Evolutionary conservation across 1,140 invertebrate species (phyloP), one percentile per base, ranked within the genome.

Genomic region (Ladona fulva): DNA sequence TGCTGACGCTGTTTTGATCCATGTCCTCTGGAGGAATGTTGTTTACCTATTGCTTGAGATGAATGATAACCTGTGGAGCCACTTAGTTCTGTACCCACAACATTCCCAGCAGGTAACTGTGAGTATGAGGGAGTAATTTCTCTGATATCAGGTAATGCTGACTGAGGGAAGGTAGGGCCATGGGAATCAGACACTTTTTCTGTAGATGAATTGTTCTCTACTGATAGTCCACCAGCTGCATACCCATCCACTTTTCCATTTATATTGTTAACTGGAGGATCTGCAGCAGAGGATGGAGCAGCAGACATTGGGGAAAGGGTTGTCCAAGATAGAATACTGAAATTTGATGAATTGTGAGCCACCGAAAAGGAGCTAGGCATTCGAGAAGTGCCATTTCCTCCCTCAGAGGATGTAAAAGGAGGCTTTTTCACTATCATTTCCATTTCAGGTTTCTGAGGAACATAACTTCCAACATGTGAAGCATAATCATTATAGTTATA

Each of bases 271-370:
- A 66, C n/a, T 66, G 14, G 12, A 22, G 52, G 52, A 66, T 66
- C 52, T 6, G n/a, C 1, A 22, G 52, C 5, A 19, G 52, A 66
- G 5, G 52, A 66, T 10, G 75, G 25, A 19, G 75, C 80, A 8
- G 81, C 81, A 24, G 77, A 81, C 8, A 83, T 82, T 0, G 85
- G 84, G 6, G 85, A 85, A 42, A 85, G 82, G 0, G 85, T 86
- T 0, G 85, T 86, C 86, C 86, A 87, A 0, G 85, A 87, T 11
- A 85, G 77, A 42, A 87, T 86, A 76, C 85, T 86, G 74, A 86
- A 86, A 76, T 85, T 87, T 0, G 86, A 85, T 12, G 84, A 83
- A 79, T 85, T 86, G n/a, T 85, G 83, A 42, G 85, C 85, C 37
- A 84, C 82, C 14, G 52, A 66, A 22, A 66, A 66, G 5, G 52